Conservation (phyloP, 23 tunicate species). For the Oikopleura albicans region DNA sequence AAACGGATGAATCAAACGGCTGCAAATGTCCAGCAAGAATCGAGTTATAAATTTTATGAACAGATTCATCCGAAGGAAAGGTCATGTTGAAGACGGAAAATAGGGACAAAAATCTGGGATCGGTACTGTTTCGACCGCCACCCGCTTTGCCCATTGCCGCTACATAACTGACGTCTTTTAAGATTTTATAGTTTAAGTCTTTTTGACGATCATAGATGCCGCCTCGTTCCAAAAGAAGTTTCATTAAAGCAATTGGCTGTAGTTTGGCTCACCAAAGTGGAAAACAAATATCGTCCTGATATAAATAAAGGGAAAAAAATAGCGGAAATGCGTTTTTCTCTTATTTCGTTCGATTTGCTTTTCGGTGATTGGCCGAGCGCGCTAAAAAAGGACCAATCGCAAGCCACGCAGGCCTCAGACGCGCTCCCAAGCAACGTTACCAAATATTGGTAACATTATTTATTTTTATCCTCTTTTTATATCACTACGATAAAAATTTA, state of each 20-base stretch:
- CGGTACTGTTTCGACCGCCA: conserved; percentile 93
- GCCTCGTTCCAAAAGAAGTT: conserved; percentile 71
- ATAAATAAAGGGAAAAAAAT: too few species aligned
- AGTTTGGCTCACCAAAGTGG: conserved; percentile 80
- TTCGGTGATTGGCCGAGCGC: too few species aligned
- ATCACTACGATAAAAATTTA: too few species aligned
- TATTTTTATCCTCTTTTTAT: too few species aligned
- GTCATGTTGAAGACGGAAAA: conserved; percentile 98
- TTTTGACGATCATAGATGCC: conserved; percentile 94
- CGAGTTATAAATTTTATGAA: conserved; percentile 62
- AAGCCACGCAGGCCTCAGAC: too few species aligned
- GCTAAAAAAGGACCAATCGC: too few species aligned
- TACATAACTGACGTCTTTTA: conserved; percentile 60
- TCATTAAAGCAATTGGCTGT: conserved; percentile 88
- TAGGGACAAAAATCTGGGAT: conserved; percentile 69
- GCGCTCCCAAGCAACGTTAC: too few species aligned
- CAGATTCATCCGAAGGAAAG: conserved; percentile 88
- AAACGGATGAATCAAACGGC: conserved; percentile 45
- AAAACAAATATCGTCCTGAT: too few species aligned
- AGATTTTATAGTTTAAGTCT: conserved; percentile 67
- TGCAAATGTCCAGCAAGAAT: conserved; percentile 55
- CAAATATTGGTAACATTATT: too few species aligned
- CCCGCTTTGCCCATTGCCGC: conserved; percentile 99
- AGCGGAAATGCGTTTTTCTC: too few species aligned
- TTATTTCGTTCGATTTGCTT: too few species aligned